Conservation (phyloP, 2,888 invertebrate species). For the Scaeva pyrastri region DNA sequence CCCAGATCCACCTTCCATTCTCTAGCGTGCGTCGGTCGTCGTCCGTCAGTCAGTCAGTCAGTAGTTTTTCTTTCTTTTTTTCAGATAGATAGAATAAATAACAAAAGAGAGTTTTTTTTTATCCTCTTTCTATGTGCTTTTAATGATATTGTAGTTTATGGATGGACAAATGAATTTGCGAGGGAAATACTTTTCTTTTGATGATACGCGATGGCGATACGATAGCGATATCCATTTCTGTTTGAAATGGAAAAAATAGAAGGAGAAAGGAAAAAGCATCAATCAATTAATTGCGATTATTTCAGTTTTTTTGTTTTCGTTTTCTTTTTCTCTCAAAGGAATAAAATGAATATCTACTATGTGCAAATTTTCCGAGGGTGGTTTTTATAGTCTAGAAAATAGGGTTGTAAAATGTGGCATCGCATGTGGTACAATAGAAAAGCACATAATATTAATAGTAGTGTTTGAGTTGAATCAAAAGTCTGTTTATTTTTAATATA, state of each 20-base stretch:
- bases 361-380: constrained; percentile 11
- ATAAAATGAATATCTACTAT: constrained; percentile 18
- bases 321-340: constrained; percentile 5
- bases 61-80: not conserved
- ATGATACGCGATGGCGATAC: not conserved
- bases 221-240: constrained; percentile 40
- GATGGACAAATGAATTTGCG: not conserved
- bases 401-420: not conserved
- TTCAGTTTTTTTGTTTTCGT: not conserved
- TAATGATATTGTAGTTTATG: constrained; percentile 37
- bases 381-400: not conserved
- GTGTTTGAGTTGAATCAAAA: too few species aligned
- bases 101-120: constrained; percentile 35
- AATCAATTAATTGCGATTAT: constrained; percentile 58
- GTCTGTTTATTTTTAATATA: too few species aligned
- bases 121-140: constrained; percentile 21
- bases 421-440: too few species aligned
- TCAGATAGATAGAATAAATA: constrained; percentile 37
- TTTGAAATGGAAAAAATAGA: constrained; percentile 28
- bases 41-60: constrained; percentile 8
- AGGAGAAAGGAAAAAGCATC: constrained; percentile 28
- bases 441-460: too few species aligned
- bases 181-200: constrained; percentile 1
- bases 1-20: constrained; percentile 44
- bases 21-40: too few species aligned